Percentiles rank a stretch among this genome's conserved stretches.
Conservation (phyloP, 2,888 invertebrate species). For the Nematopogon swammerdamellus region DNA sequence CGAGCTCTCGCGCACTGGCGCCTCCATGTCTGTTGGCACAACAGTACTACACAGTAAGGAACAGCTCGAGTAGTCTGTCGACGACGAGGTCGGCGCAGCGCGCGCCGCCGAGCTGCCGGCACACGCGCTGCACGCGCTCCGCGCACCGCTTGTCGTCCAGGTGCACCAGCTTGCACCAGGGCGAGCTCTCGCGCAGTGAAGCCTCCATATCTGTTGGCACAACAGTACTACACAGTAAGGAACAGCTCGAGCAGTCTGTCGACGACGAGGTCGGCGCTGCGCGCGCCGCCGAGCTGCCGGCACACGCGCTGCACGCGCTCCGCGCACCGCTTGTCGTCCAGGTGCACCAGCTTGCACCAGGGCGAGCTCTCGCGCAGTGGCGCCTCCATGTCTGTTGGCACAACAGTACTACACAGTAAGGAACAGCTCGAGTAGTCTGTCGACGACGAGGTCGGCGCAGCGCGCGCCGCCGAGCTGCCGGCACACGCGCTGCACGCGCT, state of each 20-base stretch:
- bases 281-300: conserved; percentile 49
- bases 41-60: too few relatives aligned
- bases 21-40: conserved; percentile 16
- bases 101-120: conserved; percentile 50
- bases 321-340: conserved; percentile 42
- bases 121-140: conserved; percentile 50
- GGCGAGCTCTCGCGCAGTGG: conserved; percentile 26
- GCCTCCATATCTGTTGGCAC: conserved; percentile 17
- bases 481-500: conserved; percentile 54
- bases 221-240: too few relatives aligned
- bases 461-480: conserved; percentile 51
- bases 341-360: conserved; percentile 65
- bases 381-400: conserved; percentile 17
- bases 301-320: conserved; percentile 54
- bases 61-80: conserved; percentile 60
- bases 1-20: conserved; percentile 18
- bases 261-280: conserved; percentile 53
- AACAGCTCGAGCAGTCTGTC: conserved; percentile 62
- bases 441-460: conserved; percentile 54
- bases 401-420: too few relatives aligned
- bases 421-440: conserved; percentile 60
- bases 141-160: conserved; percentile 44
- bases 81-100: conserved; percentile 55
- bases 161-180: conserved; percentile 66
- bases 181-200: conserved; percentile 21